phyloP scores from a whole-genome alignment of 2,797 vertebrate genomes.

The Girardinus metallicus region DNA sequence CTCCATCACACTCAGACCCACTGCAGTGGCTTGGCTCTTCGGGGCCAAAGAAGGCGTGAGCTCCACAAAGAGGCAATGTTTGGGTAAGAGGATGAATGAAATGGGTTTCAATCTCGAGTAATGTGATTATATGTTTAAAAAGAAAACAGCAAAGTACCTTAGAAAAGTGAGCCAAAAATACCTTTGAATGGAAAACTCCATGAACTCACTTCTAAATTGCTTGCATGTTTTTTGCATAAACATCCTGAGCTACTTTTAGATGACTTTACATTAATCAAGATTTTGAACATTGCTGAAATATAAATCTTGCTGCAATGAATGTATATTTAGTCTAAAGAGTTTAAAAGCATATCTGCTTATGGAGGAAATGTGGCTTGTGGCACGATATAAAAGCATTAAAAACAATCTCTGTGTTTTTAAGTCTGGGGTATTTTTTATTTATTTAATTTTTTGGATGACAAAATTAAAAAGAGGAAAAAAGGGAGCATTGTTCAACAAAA shows the following conservation, averaged over 20 bases:
- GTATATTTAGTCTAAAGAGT: neutral
- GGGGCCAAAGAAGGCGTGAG: constrained; percentile 38
- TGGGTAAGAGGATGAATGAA: constrained; percentile 14
- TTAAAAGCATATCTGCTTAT: neutral
- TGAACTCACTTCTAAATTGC: constrained; percentile 27
- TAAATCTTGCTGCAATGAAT: neutral
- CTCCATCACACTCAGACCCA: constrained; percentile 44
- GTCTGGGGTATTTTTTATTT: neutral
- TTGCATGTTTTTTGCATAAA: constrained; percentile 23
- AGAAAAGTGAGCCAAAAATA: neutral
- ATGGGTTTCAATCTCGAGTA: neutral
- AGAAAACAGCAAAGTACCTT: neutral
- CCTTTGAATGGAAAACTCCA: constrained; percentile 8
- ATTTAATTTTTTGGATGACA: constrained; percentile 9
- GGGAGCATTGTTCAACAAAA: constrained; percentile 7
- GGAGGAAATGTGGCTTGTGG: neutral
- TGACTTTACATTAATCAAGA: neutral
- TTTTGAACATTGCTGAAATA: constrained; percentile 12
- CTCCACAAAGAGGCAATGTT: constrained; percentile 31
- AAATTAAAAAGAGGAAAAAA: constrained; percentile 19
- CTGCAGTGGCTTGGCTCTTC: constrained; percentile 21
- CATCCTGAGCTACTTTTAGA: constrained; percentile 4
- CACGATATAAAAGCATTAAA: neutral
- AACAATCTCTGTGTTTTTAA: neutral
- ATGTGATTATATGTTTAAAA: neutral